phyloP scores from a whole-genome alignment of 2,888 invertebrate species.

The Panopea generosa region DNA sequence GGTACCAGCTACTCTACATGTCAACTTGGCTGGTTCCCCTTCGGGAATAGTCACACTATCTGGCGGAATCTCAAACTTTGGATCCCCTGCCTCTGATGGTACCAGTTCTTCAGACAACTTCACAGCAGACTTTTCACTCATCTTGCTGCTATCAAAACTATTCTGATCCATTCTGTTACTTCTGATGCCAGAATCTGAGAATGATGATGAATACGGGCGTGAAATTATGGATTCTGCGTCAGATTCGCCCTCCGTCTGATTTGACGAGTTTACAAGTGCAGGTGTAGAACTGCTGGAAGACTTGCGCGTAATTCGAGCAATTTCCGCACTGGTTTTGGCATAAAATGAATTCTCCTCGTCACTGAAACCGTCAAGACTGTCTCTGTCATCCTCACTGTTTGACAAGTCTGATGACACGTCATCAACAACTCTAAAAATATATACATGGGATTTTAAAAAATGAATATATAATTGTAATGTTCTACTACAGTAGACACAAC shows the following conservation, averaged over 20 bases:
- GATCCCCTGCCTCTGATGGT: conserved; percentile 78
- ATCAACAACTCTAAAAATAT: conserved; percentile 75
- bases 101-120: conserved; percentile 74
- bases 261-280: conserved; percentile 43
- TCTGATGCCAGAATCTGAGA: conserved; percentile 57
- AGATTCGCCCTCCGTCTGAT: conserved; percentile 65
- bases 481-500: no score
- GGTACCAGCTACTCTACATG: conserved; percentile 79
- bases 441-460: not conserved
- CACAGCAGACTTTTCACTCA: conserved; percentile 53
- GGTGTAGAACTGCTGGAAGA: conserved; percentile 36
- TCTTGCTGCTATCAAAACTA: conserved; percentile 56
- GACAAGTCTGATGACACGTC: conserved; percentile 82
- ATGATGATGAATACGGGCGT: conserved; percentile 47
- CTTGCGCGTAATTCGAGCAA: conserved; percentile 71
- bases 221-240: conserved; percentile 61
- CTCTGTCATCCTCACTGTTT: conserved; percentile 69
- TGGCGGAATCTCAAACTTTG: conserved; percentile 80
- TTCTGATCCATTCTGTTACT: conserved; percentile 43
- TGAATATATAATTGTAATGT: no score
- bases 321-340: conserved; percentile 76
- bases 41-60: conserved; percentile 75
- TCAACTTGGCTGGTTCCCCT: conserved; percentile 80
- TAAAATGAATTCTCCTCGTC: conserved; percentile 78
- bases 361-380: conserved; percentile 64